phyloP scores from a whole-genome alignment of 2,797 vertebrate genomes.

The Vespertilio murinus region DNA sequence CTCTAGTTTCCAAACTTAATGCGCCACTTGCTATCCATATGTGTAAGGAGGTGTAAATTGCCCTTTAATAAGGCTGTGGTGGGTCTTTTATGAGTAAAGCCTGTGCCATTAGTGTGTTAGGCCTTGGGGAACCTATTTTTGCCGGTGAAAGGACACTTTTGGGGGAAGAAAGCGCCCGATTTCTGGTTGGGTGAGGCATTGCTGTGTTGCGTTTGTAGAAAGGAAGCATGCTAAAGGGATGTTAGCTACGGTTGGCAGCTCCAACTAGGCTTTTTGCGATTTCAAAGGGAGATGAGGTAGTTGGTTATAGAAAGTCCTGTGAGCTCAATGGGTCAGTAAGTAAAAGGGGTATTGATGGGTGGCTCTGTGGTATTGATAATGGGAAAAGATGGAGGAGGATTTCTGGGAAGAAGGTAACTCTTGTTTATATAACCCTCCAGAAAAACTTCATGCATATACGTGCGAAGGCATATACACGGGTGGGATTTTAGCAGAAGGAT shows the following conservation, averaged over 20 bases:
- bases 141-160: background rate
- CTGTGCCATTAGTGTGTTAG: background rate
- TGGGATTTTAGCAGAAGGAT: background rate
- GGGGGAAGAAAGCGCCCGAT: background rate
- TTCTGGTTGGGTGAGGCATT: background rate
- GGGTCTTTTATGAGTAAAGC: background rate
- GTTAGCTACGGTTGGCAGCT: background rate
- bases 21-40: background rate
- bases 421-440: background rate
- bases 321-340: background rate
- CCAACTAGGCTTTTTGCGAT: background rate
- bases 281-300: background rate
- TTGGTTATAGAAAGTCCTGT: background rate
- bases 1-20: constrained; percentile 4
- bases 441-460: background rate
- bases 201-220: background rate
- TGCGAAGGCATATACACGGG: background rate
- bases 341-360: background rate
- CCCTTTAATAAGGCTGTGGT: background rate
- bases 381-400: background rate
- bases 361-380: background rate
- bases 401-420: background rate
- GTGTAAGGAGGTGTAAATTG: background rate
- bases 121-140: background rate
- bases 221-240: background rate